phyloP scores from a whole-genome alignment of 2,797 vertebrate genomes.

The Urocyon cinereoargenteus region DNA sequence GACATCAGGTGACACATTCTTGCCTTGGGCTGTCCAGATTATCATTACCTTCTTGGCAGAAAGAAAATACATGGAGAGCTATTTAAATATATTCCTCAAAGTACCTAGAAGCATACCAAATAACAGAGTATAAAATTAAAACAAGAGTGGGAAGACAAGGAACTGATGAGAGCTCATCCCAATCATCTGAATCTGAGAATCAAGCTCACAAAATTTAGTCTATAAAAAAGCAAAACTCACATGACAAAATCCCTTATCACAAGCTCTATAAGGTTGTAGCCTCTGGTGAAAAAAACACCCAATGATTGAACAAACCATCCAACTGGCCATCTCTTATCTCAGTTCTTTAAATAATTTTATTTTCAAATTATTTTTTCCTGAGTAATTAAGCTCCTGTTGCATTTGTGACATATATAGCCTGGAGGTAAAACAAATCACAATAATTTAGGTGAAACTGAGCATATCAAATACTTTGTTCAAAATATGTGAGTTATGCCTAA shows the following conservation, averaged over 20 bases:
- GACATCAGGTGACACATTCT: not conserved
- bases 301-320: not conserved
- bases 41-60: not conserved
- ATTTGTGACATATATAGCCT: not conserved
- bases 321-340: conserved; percentile 23
- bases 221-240: not conserved
- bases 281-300: not conserved
- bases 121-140: conserved; percentile 41
- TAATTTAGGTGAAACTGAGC: conserved; percentile 42
- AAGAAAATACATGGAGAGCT: not conserved
- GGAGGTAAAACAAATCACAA: not conserved
- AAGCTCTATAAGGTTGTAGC: not conserved
- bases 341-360: conserved; percentile 4
- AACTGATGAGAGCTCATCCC: not conserved
- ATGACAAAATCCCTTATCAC: not conserved
- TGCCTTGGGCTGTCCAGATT: not conserved
- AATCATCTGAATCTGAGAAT: not conserved
- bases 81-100: conserved; percentile 26
- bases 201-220: not conserved
- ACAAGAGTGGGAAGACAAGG: not conserved
- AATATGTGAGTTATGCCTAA: not conserved
- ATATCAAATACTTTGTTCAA: conserved; percentile 32
- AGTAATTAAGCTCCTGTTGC: not conserved
- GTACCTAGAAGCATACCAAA: not conserved
- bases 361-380: conserved; percentile 38